These are phyloP conservation scores for Oriolus oriolus DNA, from an alignment of 2,113 vertebrate genomes.

Conservation along the genomic window DNA sequence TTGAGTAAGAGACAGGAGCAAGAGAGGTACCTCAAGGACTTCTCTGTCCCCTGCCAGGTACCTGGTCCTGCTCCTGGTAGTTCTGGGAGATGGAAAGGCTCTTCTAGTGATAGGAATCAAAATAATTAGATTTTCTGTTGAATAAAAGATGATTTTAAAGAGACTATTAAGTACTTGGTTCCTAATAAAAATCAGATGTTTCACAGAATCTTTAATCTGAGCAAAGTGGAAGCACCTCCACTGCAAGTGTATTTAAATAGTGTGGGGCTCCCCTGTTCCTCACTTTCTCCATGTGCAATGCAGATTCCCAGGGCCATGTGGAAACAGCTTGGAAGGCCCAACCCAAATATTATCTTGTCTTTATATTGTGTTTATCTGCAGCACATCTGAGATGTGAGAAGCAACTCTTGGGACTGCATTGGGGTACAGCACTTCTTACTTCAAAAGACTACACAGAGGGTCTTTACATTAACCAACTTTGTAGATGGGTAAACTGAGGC, in stretches of 20 bases:
- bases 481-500: neutral
- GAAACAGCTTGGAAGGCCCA: neutral
- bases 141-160: neutral
- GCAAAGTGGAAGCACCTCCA: neutral
- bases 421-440: neutral
- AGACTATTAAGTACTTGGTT: neutral
- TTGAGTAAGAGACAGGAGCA: neutral
- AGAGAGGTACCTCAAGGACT: neutral
- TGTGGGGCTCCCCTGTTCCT: neutral
- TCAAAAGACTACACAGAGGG: neutral
- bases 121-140: neutral
- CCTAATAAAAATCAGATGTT: neutral
- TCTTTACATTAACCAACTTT: neutral
- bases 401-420: neutral
- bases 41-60: neutral
- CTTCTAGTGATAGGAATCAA: neutral
- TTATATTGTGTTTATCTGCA: neutral
- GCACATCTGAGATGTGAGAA: neutral
- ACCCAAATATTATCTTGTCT: neutral
- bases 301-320: neutral
- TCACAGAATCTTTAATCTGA: neutral
- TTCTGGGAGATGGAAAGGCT: neutral
- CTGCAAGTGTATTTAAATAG: neutral
- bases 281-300: neutral
- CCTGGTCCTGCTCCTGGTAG: neutral